These are phyloP conservation scores for Aelia acuminata DNA, from an alignment of 2,888 invertebrate genomes.

Conservation along the genomic window DNA sequence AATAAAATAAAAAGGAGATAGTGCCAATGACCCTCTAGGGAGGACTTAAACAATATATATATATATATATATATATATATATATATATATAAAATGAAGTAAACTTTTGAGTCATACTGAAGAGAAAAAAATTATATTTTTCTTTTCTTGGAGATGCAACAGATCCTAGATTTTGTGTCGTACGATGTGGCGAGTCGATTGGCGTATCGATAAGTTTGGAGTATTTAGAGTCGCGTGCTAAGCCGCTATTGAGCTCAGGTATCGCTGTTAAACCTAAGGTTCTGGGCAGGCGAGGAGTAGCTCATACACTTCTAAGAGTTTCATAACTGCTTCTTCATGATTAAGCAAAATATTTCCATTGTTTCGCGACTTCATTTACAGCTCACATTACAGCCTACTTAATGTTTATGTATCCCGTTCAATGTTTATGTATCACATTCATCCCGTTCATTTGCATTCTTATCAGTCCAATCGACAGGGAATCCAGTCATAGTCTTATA, in stretches of 20 bases:
- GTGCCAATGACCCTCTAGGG: too few species aligned
- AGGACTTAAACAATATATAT: too few species aligned
- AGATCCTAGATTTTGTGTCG: background rate
- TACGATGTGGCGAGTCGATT: background rate
- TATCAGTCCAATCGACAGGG: background rate
- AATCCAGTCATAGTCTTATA: background rate
- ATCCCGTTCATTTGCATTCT: background rate
- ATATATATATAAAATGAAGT: too few species aligned
- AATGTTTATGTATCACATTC: background rate
- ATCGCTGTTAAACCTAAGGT: background rate
- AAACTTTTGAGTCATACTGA: background rate
- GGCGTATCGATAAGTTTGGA: conserved; percentile 2
- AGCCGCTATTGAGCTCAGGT: background rate
- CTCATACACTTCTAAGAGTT: background rate
- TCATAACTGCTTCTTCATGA: background rate
- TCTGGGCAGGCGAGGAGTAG: background rate
- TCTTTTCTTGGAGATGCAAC: background rate
- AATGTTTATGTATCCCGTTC: too few species aligned
- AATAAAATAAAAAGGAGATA: too few species aligned
- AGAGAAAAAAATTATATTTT: background rate
- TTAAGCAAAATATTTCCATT: background rate
- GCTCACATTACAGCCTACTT: background rate
- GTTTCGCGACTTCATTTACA: background rate
- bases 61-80: too few species aligned
- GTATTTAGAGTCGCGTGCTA: background rate